Evolutionary conservation across 1,140 invertebrate genomes (phyloP), one percentile per base, ranked within the genome.

Genomic region (Procambarus clarkii): DNA sequence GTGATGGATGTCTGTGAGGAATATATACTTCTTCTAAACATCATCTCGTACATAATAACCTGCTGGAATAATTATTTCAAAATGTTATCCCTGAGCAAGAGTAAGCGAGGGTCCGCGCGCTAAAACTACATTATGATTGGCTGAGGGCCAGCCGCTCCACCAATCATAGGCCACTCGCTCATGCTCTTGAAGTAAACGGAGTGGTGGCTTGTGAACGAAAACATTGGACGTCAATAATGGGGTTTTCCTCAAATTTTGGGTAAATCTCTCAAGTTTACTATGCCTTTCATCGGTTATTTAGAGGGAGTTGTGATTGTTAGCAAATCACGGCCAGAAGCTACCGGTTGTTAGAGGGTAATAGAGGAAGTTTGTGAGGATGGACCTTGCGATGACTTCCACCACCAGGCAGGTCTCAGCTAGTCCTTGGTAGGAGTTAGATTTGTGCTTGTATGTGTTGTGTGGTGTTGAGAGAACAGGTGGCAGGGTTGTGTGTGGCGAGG

Each of bases 201-300:
- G 82, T 89, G 71, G 85, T 86, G 87, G 87, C 87, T 89, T 76
- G 44, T 89, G 64, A 54, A 89, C 79, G 87, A 90, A 90, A 90
- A 90, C 80, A 90, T 90, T 90, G 88, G 15, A 83, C 88, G 80
- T 84, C 81, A 60, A 90, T 81, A 84, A 83, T 90, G 88, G 48
- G 18, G 50, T 83, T 77, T 82, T 77, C 88, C 69, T 77, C 60
- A 45, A 90, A 44, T 83, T 54, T 74, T 83, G 64, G 88, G 71
- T 90, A 90, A 83, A 54, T 76, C 18, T 69, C 18, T 18, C 64
- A 21, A 46, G n/a, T 15, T 54, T 13, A 54, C 50, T 8, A 9
- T 54, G 50, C 50, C 13, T 13, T 54, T 13, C 50, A 13, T 54
- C 34, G 34, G 34, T 34, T 34, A 34, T 34, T 34, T 34, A 34